Evolutionary conservation across 2,888 invertebrate species (phyloP), one percentile per base, ranked within the genome.

Genomic region (Philereme vetulata): DNA sequence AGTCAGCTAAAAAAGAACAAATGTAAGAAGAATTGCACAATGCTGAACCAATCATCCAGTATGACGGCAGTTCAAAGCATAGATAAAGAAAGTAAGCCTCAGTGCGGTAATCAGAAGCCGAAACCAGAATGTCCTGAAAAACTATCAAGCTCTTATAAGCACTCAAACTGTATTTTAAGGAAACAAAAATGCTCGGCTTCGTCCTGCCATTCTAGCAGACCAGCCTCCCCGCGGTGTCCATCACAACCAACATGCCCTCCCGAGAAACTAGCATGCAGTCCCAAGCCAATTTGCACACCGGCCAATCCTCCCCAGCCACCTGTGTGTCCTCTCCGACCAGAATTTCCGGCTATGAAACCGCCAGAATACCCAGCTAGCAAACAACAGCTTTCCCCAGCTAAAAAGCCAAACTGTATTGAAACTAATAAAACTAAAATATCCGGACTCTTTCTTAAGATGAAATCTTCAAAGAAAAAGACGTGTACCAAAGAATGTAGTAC

Each of bases 381-480:
- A 11, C 50, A 43, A 9, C 40, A 35, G n/a, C 48, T 4, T 36
- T 43, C 42, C 10, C 32, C 49, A 54, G 32, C 42, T 7, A 2
- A 33, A 7, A 54, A 54, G 9, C 44, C 32, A 46, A 46, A 43
- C 9, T 7, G 5, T 11, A 5, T 21, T 0, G 52, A 52, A n/a
- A 48, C 21, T 1, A 45, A 49, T 33, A 55, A 56, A 47, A n/a
- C 50, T 7, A 77, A 70, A 65, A 42, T 72, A 11, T 66, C 75
- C 3, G 84, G 84, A 0, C 40, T 84, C 5, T 71, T 65, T 61
- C 66, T 86, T 0, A 84, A 75, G 74, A 79, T 76, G 64, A 67
- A 69, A 51, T 82, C 84, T 1, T 51, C 67, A 4, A 71, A 64
- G 48, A 70, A 65, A 56, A 72, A 71, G 35, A 59, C 62, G 42